A percentile compares a stretch with the other conserved stretches of the same genome.
Conservation (phyloP, 2,797 vertebrate species). For the Basileuterus tristriatus region DNA sequence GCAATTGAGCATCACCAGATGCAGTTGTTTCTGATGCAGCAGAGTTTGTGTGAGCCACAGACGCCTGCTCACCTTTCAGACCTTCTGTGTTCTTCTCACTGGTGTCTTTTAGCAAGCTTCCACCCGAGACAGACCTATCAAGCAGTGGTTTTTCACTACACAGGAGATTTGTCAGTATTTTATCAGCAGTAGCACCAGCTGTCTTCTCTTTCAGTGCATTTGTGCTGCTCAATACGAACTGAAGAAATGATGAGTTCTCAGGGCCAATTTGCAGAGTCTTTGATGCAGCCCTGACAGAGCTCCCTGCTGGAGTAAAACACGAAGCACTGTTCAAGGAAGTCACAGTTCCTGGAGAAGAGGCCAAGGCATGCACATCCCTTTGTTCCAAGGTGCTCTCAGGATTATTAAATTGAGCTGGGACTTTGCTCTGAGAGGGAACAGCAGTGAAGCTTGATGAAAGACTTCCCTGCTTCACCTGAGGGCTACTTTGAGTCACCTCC, state of each 20-base stretch:
- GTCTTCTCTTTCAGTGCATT: slow-evolving; percentile 29
- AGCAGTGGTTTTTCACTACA: background rate
- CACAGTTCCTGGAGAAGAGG: background rate
- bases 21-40: background rate
- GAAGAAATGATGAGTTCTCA: background rate
- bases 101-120: background rate
- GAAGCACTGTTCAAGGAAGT: background rate
- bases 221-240: slow-evolving; percentile 42
- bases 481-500: background rate
- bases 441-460: background rate
- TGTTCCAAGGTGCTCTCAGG: background rate
- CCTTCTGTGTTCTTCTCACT: background rate
- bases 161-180: slow-evolving; percentile 41
- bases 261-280: background rate
- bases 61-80: background rate
- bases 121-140: background rate
- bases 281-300: background rate
- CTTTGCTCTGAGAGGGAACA: background rate
- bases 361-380: background rate
- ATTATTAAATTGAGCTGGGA: background rate
- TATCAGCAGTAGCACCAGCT: slow-evolving; percentile 45
- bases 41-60: background rate
- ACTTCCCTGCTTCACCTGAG: slow-evolving; percentile 8
- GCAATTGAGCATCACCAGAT: background rate
- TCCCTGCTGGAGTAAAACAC: background rate